These are phyloP conservation scores for Synergus japonicus DNA, from an alignment of 2,888 invertebrate genomes.

Conservation along the genomic window DNA sequence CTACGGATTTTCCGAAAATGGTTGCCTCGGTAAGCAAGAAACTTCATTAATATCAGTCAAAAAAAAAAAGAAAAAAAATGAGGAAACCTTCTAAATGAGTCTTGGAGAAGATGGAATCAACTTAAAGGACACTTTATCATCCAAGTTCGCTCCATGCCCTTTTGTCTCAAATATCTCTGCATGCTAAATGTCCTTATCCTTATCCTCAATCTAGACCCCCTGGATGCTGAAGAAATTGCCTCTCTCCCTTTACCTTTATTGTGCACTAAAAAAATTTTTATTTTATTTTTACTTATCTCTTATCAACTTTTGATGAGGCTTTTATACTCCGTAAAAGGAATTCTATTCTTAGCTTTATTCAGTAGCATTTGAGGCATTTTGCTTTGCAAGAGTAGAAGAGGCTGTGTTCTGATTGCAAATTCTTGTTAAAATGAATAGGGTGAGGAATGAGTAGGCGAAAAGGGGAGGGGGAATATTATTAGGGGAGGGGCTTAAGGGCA, in stretches of 20 bases:
- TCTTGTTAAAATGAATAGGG: neutral
- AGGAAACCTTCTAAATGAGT: neutral
- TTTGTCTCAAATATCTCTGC: conserved; percentile 25
- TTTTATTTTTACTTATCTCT: neutral
- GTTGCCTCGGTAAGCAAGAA: conserved; percentile 86
- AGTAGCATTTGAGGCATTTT: neutral
- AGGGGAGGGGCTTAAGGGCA: too few species aligned
- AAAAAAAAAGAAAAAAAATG: neutral
- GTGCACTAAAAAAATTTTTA: neutral
- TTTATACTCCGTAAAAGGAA: neutral
- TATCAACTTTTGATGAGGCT: neutral
- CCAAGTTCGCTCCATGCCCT: neutral
- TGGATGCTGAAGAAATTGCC: conserved; percentile 27
- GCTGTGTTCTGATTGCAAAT: neutral
- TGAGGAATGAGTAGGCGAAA: too few species aligned
- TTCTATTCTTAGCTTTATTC: neutral
- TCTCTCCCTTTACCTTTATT: neutral
- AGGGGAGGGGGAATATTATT: too few species aligned
- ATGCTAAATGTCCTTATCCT: conserved; percentile 29
- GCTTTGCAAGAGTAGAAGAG: too few species aligned
- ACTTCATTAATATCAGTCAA: neutral
- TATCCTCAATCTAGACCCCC: conserved; percentile 31
- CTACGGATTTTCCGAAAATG: conserved; percentile 87
- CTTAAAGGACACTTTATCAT: conserved; percentile 26
- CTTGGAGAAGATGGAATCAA: conserved; percentile 7